Percentiles rank a stretch among this genome's conserved stretches.
Evolutionary conservation across 1,140 invertebrate species (phyloP).

Genomic region (Drosophila trapezifrons): DNA sequence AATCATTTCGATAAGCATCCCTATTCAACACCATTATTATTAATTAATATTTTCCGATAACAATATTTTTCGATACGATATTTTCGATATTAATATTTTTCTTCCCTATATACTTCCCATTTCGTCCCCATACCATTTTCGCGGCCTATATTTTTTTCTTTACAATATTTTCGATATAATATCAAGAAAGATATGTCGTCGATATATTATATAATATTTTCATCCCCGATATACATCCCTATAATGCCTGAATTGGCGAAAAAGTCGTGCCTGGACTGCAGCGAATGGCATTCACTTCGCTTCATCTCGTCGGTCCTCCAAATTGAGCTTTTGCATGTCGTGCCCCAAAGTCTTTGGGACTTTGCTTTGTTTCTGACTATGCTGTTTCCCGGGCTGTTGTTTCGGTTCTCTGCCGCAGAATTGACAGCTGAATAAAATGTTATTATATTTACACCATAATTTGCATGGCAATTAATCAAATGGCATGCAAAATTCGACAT

Average conservation of each 20-base stretch:
- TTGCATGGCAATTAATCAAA: conserved; percentile 83
- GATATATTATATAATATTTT: conserved; percentile 8
- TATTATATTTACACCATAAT: conserved; percentile 83
- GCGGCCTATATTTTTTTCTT: too few species aligned
- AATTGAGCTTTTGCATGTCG: conserved; percentile 81
- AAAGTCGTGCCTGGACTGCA: conserved; percentile 72
- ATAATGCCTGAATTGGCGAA: conserved; percentile 22
- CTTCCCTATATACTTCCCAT: too few species aligned
- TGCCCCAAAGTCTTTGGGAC: conserved; percentile 59
- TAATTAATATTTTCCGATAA: neutral
- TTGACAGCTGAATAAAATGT: conserved; percentile 83
- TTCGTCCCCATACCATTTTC: too few species aligned
- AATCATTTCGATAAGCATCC: too few species aligned
- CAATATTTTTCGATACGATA: too few species aligned
- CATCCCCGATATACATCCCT: conserved; percentile 12
- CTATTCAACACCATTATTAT: too few species aligned
- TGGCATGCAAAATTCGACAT: conserved; percentile 78
- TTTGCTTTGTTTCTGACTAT: conserved; percentile 41
- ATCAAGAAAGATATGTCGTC: too few species aligned
- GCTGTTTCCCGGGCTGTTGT: conserved; percentile 11
- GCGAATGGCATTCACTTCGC: conserved; percentile 80
- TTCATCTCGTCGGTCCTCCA: conserved; percentile 68
- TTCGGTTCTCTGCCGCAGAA: conserved; percentile 57
- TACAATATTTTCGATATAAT: neutral
- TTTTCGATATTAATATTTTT: too few species aligned